A percentile compares a stretch with the other conserved stretches of the same genome.
phyloP scores from a whole-genome alignment of 1,140 invertebrate genomes.

The Saccostrea echinata region DNA sequence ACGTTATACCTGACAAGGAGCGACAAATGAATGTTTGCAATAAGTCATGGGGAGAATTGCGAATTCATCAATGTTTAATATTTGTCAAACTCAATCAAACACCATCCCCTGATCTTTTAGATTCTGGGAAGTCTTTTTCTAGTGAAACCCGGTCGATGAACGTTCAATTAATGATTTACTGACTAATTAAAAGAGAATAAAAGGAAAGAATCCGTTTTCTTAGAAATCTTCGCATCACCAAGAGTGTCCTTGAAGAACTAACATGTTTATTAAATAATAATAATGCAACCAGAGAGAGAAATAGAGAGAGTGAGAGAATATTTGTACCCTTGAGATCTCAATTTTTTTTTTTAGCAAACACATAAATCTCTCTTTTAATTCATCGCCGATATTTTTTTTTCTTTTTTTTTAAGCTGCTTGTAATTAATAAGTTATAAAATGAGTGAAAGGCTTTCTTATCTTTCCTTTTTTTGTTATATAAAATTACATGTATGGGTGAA shows the following conservation, averaged over 20 bases:
- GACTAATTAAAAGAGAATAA: slow-evolving; percentile 32
- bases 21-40: slow-evolving; percentile 35
- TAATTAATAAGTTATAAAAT: background rate
- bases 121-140: slow-evolving; percentile 10
- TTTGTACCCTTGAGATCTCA: background rate
- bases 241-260: background rate
- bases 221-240: background rate
- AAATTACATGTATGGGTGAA: background rate
- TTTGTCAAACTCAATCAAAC: slow-evolving; percentile 39
- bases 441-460: background rate
- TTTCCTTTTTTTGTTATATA: too few species aligned
- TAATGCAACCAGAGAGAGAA: too few species aligned
- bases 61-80: slow-evolving; percentile 38
- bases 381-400: too few species aligned
- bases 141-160: background rate
- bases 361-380: background rate
- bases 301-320: background rate
- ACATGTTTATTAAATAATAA: background rate
- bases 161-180: slow-evolving; percentile 21
- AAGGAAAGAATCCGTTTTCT: slow-evolving; percentile 13
- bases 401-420: too few species aligned
- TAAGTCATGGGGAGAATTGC: slow-evolving; percentile 12
- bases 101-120: slow-evolving; percentile 30
- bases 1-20: slow-evolving; percentile 14
- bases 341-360: background rate